Evolutionary conservation across 2,888 invertebrate species (phyloP).

Genomic region (Eupsilia transversa): DNA sequence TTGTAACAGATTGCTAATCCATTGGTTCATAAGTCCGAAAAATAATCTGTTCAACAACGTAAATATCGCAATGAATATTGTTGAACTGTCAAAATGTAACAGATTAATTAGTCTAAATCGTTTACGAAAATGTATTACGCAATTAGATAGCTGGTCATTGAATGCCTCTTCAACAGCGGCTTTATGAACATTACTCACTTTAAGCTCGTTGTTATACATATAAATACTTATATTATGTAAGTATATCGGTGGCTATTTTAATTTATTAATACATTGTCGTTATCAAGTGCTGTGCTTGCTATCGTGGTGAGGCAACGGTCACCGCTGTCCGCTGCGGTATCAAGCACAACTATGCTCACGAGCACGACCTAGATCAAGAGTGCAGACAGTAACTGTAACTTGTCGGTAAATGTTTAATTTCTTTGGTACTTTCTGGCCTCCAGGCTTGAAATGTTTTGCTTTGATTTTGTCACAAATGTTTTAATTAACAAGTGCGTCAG

Average conservation of each 20-base stretch:
- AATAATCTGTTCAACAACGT: too few relatives aligned
- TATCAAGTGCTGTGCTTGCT: conserved; percentile 54
- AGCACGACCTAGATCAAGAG: conserved; percentile 62
- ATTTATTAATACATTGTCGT: conserved; percentile 45
- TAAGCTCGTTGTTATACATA: conserved; percentile 4
- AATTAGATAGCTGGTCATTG: too few relatives aligned
- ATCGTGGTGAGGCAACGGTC: conserved; percentile 61
- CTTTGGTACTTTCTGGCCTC: background rate
- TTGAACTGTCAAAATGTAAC: too few relatives aligned
- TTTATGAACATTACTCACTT: background rate
- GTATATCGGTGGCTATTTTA: conserved; percentile 10
- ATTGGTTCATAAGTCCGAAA: too few relatives aligned
- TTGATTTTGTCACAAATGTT: conserved; percentile 4
- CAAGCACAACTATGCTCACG: conserved; percentile 42
- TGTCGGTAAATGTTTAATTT: conserved; percentile 21
- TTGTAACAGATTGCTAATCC: too few relatives aligned
- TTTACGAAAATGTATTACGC: too few relatives aligned
- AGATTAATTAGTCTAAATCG: too few relatives aligned
- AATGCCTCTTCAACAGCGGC: background rate
- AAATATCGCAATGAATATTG: too few relatives aligned
- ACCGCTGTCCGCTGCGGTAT: conserved; percentile 58
- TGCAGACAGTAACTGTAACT: conserved; percentile 38
- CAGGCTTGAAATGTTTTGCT: conserved; percentile 7
- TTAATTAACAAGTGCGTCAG: background rate
- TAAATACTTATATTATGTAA: too few relatives aligned